A percentile compares a stretch with the other conserved stretches of the same genome.
phyloP scores from a whole-genome alignment of 2,113 vertebrate species.

The Ochotona princeps region DNA sequence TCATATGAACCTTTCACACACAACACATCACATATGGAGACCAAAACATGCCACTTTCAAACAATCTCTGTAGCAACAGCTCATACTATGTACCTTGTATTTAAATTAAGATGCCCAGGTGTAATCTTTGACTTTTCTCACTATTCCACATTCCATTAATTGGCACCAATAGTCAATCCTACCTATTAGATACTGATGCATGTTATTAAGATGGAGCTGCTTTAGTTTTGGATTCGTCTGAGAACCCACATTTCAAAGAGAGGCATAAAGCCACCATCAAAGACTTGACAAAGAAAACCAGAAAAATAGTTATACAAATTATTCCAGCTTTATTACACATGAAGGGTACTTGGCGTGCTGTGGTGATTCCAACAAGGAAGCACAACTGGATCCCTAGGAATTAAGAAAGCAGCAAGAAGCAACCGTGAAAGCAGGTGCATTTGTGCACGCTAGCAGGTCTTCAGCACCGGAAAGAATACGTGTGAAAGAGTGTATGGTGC shows the following conservation, averaged over 20 bases:
- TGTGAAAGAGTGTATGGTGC: neutral
- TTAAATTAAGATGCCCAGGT: neutral
- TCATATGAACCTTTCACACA: neutral
- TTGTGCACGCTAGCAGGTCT: neutral
- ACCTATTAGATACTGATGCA: neutral
- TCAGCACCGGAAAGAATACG: too few relatives aligned
- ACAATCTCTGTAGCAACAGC: neutral
- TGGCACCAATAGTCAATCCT: neutral
- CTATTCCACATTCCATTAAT: neutral
- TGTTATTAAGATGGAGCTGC: neutral
- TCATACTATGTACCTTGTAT: neutral
- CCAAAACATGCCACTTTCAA: neutral
- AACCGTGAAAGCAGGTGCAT: neutral
- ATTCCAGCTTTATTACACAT: neutral
- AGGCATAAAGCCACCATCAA: neutral
- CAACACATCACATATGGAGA: neutral
- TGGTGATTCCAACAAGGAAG: too few relatives aligned
- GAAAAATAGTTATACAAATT: neutral
- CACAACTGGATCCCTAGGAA: neutral
- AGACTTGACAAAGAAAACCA: neutral
- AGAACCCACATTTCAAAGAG: slow-evolving; percentile 22
- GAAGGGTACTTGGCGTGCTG: neutral
- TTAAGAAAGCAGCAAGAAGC: neutral
- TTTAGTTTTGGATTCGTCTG: neutral
- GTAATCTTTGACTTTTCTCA: neutral